Evolutionary conservation across 2,888 invertebrate genomes (phyloP).

Genomic region (Galerucella nymphaeae): DNA sequence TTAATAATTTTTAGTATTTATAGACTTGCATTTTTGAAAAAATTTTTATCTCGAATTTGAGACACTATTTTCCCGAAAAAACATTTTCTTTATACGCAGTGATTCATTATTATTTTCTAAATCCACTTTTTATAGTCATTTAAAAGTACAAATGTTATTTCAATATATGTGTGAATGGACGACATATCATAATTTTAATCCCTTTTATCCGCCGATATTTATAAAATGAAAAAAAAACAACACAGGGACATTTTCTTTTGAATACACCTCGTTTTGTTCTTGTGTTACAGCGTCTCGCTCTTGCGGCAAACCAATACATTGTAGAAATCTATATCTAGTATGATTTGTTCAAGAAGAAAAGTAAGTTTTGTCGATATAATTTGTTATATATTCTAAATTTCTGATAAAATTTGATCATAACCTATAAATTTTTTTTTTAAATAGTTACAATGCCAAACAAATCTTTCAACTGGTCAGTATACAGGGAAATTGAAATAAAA

Average conservation of each 20-base stretch:
- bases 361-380: too few relatives aligned
- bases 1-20: too few relatives aligned
- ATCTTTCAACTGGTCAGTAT: too few relatives aligned
- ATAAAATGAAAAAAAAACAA: slow-evolving; percentile 17
- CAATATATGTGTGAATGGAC: slow-evolving; percentile 61
- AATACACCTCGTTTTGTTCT: slow-evolving; percentile 38
- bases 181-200: slow-evolving; percentile 58
- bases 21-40: background rate
- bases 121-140: slow-evolving; percentile 74
- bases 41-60: background rate
- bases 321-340: background rate
- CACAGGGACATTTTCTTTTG: slow-evolving; percentile 44
- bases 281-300: slow-evolving; percentile 23
- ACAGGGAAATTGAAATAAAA: too few relatives aligned
- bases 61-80: background rate
- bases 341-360: too few relatives aligned
- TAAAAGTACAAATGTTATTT: slow-evolving; percentile 81
- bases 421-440: too few relatives aligned
- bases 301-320: slow-evolving; percentile 1
- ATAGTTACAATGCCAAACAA: too few relatives aligned
- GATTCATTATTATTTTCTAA: slow-evolving; percentile 7
- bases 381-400: too few relatives aligned
- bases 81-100: background rate
- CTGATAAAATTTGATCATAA: too few relatives aligned
- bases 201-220: slow-evolving; percentile 44